Percentiles rank a stretch among this genome's conserved stretches.
Conservation (phyloP, 2,888 invertebrate genomes). For the Chymomyza amoena region DNA sequence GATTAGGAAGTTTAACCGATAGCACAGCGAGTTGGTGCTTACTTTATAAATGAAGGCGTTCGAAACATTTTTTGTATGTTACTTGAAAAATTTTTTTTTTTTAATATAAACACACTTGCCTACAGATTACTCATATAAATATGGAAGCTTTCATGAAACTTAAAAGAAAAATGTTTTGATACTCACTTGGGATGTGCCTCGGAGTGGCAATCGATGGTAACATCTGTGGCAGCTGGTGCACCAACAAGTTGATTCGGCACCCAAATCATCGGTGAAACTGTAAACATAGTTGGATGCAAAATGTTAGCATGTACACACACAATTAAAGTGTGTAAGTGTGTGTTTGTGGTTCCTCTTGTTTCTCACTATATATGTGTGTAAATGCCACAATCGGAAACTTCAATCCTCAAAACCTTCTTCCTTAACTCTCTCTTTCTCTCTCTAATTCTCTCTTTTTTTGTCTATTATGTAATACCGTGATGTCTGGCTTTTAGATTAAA, state of each 20-base stretch:
- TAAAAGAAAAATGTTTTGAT: neutral
- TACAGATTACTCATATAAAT: conserved; percentile 10
- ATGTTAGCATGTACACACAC: conserved; percentile 40
- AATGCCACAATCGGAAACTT: neutral
- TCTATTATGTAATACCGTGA: conserved; percentile 10
- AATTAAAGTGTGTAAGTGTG: neutral
- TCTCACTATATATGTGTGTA: neutral
- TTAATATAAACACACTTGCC: conserved; percentile 14
- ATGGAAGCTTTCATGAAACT: neutral
- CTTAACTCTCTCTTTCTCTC: neutral
- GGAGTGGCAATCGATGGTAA: conserved; percentile 94
- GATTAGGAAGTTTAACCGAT: no score
- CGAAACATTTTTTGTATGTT: no score
- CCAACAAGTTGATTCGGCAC: conserved; percentile 96
- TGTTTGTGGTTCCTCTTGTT: no score
- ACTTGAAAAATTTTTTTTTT: no score
- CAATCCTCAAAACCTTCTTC: no score
- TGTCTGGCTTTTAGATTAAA: conserved; percentile 42
- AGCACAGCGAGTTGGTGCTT: no score
- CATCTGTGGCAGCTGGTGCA: conserved; percentile 93
- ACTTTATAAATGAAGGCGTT: no score
- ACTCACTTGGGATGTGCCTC: conserved; percentile 89
- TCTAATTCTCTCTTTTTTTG: conserved; percentile 8
- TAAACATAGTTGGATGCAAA: conserved; percentile 24
- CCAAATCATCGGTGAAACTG: conserved; percentile 96